Conservation (phyloP, 2,113 vertebrate species). For the Toxotes jaculatrix region DNA sequence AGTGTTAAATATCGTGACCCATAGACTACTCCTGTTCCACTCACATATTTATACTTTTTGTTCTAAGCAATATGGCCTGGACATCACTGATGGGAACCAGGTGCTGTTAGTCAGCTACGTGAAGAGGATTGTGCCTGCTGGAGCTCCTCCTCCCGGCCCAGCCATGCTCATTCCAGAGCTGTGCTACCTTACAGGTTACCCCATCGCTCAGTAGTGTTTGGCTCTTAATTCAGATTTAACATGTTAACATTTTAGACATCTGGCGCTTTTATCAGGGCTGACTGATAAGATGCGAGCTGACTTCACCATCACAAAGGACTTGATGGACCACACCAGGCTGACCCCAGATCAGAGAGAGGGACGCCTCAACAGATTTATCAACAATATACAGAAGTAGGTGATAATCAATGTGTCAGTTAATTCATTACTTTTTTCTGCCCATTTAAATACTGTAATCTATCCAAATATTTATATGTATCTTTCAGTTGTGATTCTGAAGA, state of each 20-base stretch:
- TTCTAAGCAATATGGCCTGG: conserved; percentile 90
- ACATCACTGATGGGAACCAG: conserved; percentile 90
- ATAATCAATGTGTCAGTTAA: background rate
- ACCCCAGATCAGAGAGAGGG: conserved; percentile 88
- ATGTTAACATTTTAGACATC: background rate
- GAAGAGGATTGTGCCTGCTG: conserved; percentile 80
- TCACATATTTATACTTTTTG: background rate
- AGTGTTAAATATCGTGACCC: background rate
- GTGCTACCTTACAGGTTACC: conserved; percentile 92
- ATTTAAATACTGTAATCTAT: background rate
- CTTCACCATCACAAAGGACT: conserved; percentile 92
- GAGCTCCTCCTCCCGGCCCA: conserved; percentile 80
- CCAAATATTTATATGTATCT: background rate
- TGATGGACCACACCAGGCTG: conserved; percentile 89
- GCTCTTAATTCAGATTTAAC: background rate
- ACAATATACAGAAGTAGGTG: conserved; percentile 86
- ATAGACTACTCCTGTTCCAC: background rate
- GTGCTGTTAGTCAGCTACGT: conserved; percentile 90
- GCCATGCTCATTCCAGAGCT: conserved; percentile 93
- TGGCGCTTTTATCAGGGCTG: conserved; percentile 83
- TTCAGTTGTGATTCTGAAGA: background rate
- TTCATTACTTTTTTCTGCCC: background rate
- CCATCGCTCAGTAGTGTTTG: background rate
- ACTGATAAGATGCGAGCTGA: conserved; percentile 94
- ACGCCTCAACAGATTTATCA: conserved; percentile 87